Evolutionary conservation across 1,140 invertebrate species (phyloP), one percentile per base, ranked within the genome.

Genomic region (Drosophila kanapiae): DNA sequence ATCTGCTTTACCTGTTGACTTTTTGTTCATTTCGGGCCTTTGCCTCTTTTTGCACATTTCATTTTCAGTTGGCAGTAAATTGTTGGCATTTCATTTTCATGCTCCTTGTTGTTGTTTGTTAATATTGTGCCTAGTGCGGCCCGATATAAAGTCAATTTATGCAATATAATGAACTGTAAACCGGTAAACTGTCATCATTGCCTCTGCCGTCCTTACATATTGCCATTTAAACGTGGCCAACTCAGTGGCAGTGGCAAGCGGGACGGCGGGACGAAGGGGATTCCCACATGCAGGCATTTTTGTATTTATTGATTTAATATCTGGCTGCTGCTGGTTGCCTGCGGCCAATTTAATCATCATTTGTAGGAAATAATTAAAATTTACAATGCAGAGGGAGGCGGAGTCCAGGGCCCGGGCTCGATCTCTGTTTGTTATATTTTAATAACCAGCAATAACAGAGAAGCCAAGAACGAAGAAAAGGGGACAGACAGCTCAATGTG

Each of bases 321-420:
- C 84, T 80, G 84, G 53, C 63, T 67, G 54, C 45, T 76, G 54
- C 37, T 31, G 67, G 43, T 35, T 84, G 82, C 83, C 83, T 69
- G 80, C 64, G 84, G 83, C 84, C 80, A 86, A 86, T 86, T 86
- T 86, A 86, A 86, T 86, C 83, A 86, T 88, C 83, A 86, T 86
- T 86, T 88, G 83, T 88, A 86, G 83, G 75, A 86, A 86, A 86
- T 86, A 86, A 86, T 86, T 86, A 86, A 86, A 86, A 86, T 86
- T 83, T 83, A 87, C 83, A 86, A 86, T 87, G 75, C 61, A 76
- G 67, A 49, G 47, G 58, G 53, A 37, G 69, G 51, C 64, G 51
- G 40, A 49, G 63, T 47, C 45, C 35, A 38, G 23, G 58, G 18
- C 23, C 14, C 11, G 10, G 56, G 29, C 49, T 42, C 35, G 72